These are phyloP conservation scores for Dipodomys spectabilis DNA, from an alignment of 2,113 vertebrate species.

Conservation along the genomic window DNA sequence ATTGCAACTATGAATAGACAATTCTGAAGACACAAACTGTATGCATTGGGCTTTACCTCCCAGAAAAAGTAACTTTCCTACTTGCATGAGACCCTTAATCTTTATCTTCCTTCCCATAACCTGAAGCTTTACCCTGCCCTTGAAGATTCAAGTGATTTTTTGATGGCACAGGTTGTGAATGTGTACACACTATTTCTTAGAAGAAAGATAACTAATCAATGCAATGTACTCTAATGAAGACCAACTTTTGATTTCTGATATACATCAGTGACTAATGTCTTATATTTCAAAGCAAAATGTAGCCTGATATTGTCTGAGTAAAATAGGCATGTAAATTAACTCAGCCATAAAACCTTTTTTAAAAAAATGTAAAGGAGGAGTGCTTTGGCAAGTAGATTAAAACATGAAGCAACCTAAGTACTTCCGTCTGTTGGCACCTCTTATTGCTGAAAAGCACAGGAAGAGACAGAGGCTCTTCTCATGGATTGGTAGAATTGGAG, in stretches of 20 bases:
- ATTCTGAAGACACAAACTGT: not conserved
- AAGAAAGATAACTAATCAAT: conserved; percentile 52
- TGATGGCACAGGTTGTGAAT: not conserved
- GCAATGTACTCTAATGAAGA: conserved; percentile 50
- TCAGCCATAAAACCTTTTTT: conserved; percentile 69
- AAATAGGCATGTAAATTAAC: conserved; percentile 75
- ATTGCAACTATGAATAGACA: not conserved
- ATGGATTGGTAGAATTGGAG: not conserved
- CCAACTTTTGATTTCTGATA: conserved; percentile 39
- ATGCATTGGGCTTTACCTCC: not conserved
- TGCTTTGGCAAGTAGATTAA: conserved; percentile 55
- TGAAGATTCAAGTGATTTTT: not conserved
- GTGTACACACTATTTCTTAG: not conserved
- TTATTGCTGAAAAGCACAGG: not conserved
- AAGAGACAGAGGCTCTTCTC: not conserved
- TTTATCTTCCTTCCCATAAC: conserved; percentile 3
- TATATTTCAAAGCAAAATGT: conserved; percentile 66
- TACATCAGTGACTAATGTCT: conserved; percentile 56
- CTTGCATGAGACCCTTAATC: not conserved
- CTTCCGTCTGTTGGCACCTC: conserved; percentile 65
- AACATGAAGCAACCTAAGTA: conserved; percentile 52
- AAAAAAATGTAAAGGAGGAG: conserved; percentile 1
- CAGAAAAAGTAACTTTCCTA: not conserved
- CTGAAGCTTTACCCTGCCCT: not conserved
- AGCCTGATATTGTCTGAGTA: conserved; percentile 46